phyloP scores from a whole-genome alignment of 2,797 vertebrate species.

The Moxostoma hubbsi region DNA sequence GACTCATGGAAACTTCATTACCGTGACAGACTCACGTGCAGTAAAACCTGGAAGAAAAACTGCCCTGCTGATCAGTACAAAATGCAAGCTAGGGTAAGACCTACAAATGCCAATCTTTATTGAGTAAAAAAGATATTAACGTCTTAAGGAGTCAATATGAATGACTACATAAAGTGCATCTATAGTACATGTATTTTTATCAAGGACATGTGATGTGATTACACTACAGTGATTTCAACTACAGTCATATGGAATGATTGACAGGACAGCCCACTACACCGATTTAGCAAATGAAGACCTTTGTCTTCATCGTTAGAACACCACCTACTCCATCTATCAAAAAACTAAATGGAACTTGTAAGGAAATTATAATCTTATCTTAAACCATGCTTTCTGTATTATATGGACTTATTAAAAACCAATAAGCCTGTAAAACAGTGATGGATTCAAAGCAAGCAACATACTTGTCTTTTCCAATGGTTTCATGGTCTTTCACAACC shows the following conservation, averaged over 20 bases:
- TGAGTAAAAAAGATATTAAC: background rate
- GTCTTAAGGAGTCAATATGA: background rate
- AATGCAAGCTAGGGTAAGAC: too few relatives aligned
- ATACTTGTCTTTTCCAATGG: slow-evolving; percentile 96
- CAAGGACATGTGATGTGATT: slow-evolving; percentile 3
- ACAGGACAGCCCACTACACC: too few relatives aligned
- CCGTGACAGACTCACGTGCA: too few relatives aligned
- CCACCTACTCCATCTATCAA: too few relatives aligned
- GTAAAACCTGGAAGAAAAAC: too few relatives aligned
- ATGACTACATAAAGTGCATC: background rate
- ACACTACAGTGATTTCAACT: background rate
- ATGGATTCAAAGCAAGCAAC: slow-evolving; percentile 58
- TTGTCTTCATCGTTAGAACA: background rate
- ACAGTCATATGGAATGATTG: background rate
- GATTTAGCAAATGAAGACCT: too few relatives aligned
- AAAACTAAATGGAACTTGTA: too few relatives aligned
- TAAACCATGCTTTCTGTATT: background rate
- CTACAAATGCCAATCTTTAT: too few relatives aligned
- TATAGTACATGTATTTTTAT: background rate
- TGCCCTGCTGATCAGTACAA: too few relatives aligned
- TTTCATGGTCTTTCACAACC: slow-evolving; percentile 95
- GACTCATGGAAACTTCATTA: slow-evolving; percentile 42
- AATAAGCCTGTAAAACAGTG: background rate
- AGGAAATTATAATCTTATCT: background rate
- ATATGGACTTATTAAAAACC: background rate